Evolutionary conservation across 2,113 vertebrate species (phyloP).

Genomic region (Ctenomys sociabilis): DNA sequence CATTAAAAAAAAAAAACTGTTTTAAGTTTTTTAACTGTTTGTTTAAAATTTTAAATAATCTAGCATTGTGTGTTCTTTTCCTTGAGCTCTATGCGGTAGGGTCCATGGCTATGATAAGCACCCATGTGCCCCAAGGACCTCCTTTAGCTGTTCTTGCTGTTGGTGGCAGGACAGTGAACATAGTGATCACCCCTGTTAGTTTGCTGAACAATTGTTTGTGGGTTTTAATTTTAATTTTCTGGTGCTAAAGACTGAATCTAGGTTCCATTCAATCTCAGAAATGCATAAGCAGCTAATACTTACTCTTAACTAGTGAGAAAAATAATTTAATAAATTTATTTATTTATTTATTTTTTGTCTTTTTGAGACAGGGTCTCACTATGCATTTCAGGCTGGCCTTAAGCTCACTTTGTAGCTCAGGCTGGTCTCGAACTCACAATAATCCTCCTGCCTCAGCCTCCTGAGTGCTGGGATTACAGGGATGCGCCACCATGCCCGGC

Average conservation of each 20-base stretch:
- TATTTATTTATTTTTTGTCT: too few species aligned
- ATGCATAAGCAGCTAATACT: neutral
- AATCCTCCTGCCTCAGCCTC: too few species aligned
- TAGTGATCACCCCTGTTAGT: neutral
- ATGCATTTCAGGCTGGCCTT: too few species aligned
- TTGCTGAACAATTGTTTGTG: neutral
- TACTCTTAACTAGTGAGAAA: neutral
- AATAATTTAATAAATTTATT: neutral
- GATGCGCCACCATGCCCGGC: too few species aligned
- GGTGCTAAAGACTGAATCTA: neutral
- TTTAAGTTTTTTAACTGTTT: neutral
- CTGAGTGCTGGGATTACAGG: too few species aligned
- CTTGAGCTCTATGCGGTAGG: neutral
- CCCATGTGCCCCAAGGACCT: neutral
- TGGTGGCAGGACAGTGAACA: neutral
- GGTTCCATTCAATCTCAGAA: neutral
- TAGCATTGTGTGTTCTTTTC: neutral
- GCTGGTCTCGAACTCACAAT: too few species aligned
- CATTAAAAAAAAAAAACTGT: neutral
- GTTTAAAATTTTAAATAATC: neutral
- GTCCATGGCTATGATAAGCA: fast-evolving
- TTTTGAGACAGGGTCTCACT: too few species aligned
- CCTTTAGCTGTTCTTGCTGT: too few species aligned
- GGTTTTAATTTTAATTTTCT: neutral
- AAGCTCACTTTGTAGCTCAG: too few species aligned